These are phyloP conservation scores for Clinocottus analis DNA, from an alignment of 2,113 vertebrate species.

Conservation along the genomic window DNA sequence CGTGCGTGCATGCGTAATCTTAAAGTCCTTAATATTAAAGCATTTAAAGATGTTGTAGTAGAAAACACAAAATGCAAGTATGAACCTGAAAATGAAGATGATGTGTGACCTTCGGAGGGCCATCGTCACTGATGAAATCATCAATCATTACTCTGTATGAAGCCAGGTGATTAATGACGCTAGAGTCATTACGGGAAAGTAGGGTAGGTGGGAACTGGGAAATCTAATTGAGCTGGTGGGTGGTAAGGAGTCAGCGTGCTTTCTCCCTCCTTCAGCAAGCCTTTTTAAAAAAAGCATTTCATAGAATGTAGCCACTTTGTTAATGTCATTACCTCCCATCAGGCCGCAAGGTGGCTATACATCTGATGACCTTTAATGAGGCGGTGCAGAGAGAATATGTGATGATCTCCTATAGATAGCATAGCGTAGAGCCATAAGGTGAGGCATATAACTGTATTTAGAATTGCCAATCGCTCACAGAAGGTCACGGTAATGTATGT, in stretches of 20 bases:
- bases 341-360: neutral
- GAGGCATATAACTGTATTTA: slow-evolving; percentile 9
- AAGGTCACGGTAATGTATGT: neutral
- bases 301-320: slow-evolving; percentile 6
- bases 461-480: slow-evolving; percentile 4
- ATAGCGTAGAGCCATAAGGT: neutral
- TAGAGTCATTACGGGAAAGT: slow-evolving; percentile 2
- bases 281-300: slow-evolving; percentile 24
- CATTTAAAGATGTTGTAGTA: too few relatives aligned
- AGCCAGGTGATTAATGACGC: slow-evolving; percentile 33
- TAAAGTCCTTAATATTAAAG: too few relatives aligned
- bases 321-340: slow-evolving; percentile 10
- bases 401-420: slow-evolving; percentile 28
- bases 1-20: too few relatives aligned
- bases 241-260: slow-evolving; percentile 1
- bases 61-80: too few relatives aligned
- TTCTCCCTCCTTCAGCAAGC: neutral
- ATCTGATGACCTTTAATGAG: slow-evolving; percentile 36
- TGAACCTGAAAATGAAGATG: too few relatives aligned
- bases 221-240: neutral
- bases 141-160: slow-evolving; percentile 3
- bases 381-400: slow-evolving; percentile 14
- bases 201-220: neutral
- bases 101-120: neutral
- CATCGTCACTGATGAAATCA: slow-evolving; percentile 20